Conservation (phyloP, 2,888 invertebrate genomes). For the Isoperla grammatica region DNA sequence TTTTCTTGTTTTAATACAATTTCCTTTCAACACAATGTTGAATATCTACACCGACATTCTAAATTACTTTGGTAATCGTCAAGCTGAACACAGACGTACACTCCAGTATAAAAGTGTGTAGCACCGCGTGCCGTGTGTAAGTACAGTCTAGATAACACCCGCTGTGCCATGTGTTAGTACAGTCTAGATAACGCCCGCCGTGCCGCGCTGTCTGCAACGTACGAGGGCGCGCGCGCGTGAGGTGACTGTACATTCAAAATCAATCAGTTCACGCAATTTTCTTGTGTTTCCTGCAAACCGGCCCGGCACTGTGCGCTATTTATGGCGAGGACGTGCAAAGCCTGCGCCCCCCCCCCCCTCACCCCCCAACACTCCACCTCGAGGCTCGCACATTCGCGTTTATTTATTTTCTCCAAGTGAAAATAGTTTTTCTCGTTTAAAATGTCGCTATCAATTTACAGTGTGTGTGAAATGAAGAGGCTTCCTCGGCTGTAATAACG, state of each 20-base stretch:
- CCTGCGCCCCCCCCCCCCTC: constrained; percentile 3
- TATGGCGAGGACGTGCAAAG: constrained; percentile 9
- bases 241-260: constrained; percentile 9
- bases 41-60: too few species aligned
- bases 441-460: constrained; percentile 16
- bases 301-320: constrained; percentile 6
- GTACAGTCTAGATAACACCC: too few species aligned
- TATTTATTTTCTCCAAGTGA: constrained; percentile 15
- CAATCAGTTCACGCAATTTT: constrained; percentile 18
- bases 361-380: background rate
- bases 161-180: too few species aligned
- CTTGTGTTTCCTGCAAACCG: constrained; percentile 12
- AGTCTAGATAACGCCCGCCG: too few species aligned
- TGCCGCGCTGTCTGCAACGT: too few species aligned
- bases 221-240: too few species aligned
- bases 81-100: too few species aligned
- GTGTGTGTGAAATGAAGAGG: background rate
- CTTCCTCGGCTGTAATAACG: background rate
- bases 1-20: too few species aligned
- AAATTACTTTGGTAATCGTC: too few species aligned
- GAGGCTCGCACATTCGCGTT: constrained; percentile 14
- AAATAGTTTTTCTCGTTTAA: constrained; percentile 15
- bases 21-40: too few species aligned
- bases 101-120: too few species aligned
- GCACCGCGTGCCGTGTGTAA: too few species aligned